Base-by-base conservation (phyloP, 2,797 vertebrate species). In the Miichthys miiuy region DNA sequence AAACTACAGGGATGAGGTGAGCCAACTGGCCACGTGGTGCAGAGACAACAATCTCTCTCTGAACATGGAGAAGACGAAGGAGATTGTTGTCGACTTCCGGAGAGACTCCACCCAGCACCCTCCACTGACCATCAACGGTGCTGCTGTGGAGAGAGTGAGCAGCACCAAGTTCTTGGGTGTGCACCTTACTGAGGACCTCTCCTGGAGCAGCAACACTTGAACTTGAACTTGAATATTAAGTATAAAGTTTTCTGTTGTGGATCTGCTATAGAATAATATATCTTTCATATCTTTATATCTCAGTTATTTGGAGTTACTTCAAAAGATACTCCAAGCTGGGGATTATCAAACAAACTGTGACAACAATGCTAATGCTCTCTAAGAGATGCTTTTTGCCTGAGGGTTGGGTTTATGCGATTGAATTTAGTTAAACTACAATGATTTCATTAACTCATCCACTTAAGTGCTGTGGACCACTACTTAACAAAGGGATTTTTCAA, bases 251-350 rank as follows among this genome's bases (percentile, higher is more conserved):
- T 42, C 63, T 51, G 55, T 46, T 70, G 68, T n/a, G 51, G 50
- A 72, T 56, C 52, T 58, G 34, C 68, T 51, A 61, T 63, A 60
- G 23, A 77, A 51, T 47, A 72, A 80, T 50, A 17, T 48, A 72
- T 71, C 21, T 75, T 75, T 55, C 52, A 77, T 67, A 72, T 51
- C 30, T 47, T 46, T 2, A 38, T 38, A 38, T 38, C 34, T 21
- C 58, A 54, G 57, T 83, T 83, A 75, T 84, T 77, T 75, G 30
- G 69, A 72, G 79, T 48, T 76, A 76, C 68, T 80, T 80, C 47
- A 81, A 65, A 72, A 72, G 42, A 77, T 60, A 34, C 55, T 52
- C n/a, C 18, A n/a, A 72, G 51, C 62, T 68, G 60, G 1, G 72
- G 78, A 84, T 84, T 75, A 88, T 68, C 44, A 70, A 54, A 63